Percentiles rank a stretch among this genome's conserved stretches.
phyloP scores from a whole-genome alignment of 1,140 invertebrate genomes.

The Protaetia brevitarsis region DNA sequence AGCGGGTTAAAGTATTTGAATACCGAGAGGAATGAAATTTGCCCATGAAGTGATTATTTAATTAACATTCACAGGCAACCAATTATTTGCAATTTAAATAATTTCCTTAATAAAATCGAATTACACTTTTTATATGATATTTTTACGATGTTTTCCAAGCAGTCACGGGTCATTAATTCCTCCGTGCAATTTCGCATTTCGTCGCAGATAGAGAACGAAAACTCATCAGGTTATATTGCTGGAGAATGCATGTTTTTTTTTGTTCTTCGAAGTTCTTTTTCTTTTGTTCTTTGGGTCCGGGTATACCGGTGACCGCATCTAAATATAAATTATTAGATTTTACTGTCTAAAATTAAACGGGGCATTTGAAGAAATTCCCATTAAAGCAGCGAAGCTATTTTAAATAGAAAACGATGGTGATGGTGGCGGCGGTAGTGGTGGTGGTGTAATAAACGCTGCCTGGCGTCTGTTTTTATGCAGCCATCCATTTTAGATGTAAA shows the following conservation, averaged over 20 bases:
- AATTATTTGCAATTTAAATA: neutral
- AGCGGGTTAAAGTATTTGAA: too few species aligned
- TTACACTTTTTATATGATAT: neutral
- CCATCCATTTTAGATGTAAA: slow-evolving; percentile 39
- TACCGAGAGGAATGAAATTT: too few species aligned
- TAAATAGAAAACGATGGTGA: slow-evolving; percentile 18
- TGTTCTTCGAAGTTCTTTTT: neutral
- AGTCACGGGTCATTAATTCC: neutral
- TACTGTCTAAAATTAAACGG: slow-evolving; percentile 15
- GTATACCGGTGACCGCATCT: slow-evolving; percentile 11
- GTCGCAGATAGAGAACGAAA: neutral
- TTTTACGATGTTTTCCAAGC: neutral
- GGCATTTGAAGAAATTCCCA: slow-evolving; percentile 16
- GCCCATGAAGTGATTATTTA: too few species aligned
- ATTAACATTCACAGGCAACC: too few species aligned
- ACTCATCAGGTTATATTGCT: neutral
- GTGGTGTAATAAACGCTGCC: slow-evolving; percentile 11
- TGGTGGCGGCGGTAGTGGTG: too few species aligned
- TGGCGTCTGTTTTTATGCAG: slow-evolving; percentile 17
- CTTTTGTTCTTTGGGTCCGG: neutral
- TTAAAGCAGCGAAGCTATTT: slow-evolving; percentile 15
- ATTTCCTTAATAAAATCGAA: neutral
- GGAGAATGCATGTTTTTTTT: neutral
- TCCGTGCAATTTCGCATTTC: neutral
- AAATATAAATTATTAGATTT: slow-evolving; percentile 19